Base-by-base conservation (phyloP, 2,797 vertebrate species). In the Myoxocephalus aenaeus region DNA sequence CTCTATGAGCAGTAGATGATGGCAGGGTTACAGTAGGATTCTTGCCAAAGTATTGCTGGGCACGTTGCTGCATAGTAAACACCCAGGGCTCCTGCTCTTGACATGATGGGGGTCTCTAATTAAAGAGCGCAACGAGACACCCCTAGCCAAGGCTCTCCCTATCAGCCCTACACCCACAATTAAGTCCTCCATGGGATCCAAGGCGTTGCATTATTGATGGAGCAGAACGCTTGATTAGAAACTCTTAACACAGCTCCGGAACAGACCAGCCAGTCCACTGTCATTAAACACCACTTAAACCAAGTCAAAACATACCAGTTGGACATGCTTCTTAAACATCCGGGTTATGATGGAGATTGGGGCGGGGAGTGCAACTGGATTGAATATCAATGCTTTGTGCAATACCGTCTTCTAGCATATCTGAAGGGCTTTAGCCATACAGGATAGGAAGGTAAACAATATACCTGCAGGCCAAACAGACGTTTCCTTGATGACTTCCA, bases 211-310 rank as follows among this genome's bases (percentile, higher is more conserved):
- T 95, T 95, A 94, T 94, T 95, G 90, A 95, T 94, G 90, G 90
- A 92, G 92, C 90, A 91, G 90, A 94, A 93, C 89, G 88, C 93
- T 94, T 93, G 92, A 94, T 94, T 94, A 94, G 92, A 94, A 93
- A 93, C 90, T 92, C 92, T 92, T 92, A 88, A 93, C 91, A 92
- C 86, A 87, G 90, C 90, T 78, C 90, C 79, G 86, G 93, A 93
- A 91, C 89, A 91, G 90, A 92, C 84, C 88, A 92, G 87, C 87
- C 80, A 91, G 90, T 90, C 90, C 88, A 88, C 91, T 92, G 93
- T 94, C 92, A 93, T 94, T 93, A 95, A 94, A 95, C 92, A 94
- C 92, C 92, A 93, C 92, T 94, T 92, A 93, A 92, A 93, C 86
- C 88, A 78, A 91, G 92, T 94, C 93, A 94, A 94, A 95, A 94